Base-by-base conservation (phyloP, 2,888 invertebrate species). In the Molorchus minor region DNA sequence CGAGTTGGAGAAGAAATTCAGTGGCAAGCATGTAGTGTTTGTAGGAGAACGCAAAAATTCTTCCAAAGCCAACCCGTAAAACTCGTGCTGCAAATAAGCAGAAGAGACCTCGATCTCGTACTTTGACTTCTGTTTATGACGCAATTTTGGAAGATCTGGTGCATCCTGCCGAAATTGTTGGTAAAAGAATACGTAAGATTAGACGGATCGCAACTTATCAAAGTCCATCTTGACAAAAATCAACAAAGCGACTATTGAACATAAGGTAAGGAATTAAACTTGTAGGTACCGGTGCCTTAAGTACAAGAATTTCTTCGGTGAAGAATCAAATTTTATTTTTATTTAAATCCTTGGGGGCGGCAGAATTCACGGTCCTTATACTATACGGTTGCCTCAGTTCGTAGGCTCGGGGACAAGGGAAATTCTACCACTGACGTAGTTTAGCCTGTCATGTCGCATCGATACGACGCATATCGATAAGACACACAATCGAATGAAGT, bases 211-310 rank as follows among this genome's bases (percentile, higher is more conserved):
- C 92, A 97, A 77, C 86, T 99, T 67, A 94, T 95, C 79, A 99
- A 99, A 85, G 96, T 98, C 72, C 98, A 98, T 82, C 87, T 99
- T 78, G 97, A 98, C 83, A 98, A 98, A 84, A 94, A 91, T 82
- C 97, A 98, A 82, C 98, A 98, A 84, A 98, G n/a, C 98, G 64
- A 98, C 96, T 73, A 96, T 99, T 83, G 99, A 98, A 86, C 98
- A 98, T 82, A 99, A 99, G 90, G 96, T 97, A 82, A 59, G 67
- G 25, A n/a, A n/a, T n/a, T 63, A 33, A 7, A 40, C 7, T 40
- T 58, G 4, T 38, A 40, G n/a, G n/a, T n/a, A n/a, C n/a, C n/a
- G n/a, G n/a, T n/a, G n/a, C n/a, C n/a, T n/a, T n/a, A n/a, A n/a
- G n/a, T n/a, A n/a, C n/a, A n/a, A n/a, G n/a, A n/a, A n/a, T n/a